These are phyloP conservation scores for Mormyrus hasselquistii DNA, from an alignment of 2,797 vertebrate species.

Conservation along the genomic window DNA sequence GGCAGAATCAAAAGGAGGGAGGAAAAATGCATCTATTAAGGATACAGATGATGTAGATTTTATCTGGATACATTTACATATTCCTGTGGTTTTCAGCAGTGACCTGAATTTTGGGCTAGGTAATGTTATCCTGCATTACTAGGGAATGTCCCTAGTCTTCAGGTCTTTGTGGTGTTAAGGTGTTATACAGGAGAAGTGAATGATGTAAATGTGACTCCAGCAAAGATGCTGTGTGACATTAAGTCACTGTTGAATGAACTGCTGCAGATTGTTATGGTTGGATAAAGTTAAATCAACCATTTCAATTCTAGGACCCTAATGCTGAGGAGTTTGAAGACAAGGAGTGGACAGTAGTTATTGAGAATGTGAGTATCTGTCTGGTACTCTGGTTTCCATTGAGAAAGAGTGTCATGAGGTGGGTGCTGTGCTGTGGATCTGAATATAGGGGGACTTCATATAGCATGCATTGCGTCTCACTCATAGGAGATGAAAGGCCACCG, in stretches of 20 bases:
- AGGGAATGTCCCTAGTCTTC: neutral
- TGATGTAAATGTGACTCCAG: neutral
- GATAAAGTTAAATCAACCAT: neutral
- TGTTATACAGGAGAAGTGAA: neutral
- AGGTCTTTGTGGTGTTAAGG: neutral
- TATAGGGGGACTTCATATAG: neutral
- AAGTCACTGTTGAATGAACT: neutral
- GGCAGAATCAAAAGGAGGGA: neutral
- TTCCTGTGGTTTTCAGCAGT: neutral
- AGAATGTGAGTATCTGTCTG: constrained; percentile 66
- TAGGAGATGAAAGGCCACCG: constrained; percentile 78
- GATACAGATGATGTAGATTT: neutral
- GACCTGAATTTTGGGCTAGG: neutral
- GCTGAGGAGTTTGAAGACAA: constrained; percentile 86
- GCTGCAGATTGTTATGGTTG: neutral
- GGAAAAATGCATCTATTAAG: neutral
- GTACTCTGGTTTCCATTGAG: neutral
- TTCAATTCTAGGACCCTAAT: constrained; percentile 64
- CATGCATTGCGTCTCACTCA: neutral
- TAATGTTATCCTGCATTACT: neutral
- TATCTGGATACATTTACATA: neutral
- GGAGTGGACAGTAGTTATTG: constrained; percentile 84
- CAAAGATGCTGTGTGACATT: neutral
- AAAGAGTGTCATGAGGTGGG: neutral
- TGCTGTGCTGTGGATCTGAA: neutral